These are phyloP conservation scores for Drosophila bocki DNA, from an alignment of 1,140 invertebrate genomes.

Conservation along the genomic window DNA sequence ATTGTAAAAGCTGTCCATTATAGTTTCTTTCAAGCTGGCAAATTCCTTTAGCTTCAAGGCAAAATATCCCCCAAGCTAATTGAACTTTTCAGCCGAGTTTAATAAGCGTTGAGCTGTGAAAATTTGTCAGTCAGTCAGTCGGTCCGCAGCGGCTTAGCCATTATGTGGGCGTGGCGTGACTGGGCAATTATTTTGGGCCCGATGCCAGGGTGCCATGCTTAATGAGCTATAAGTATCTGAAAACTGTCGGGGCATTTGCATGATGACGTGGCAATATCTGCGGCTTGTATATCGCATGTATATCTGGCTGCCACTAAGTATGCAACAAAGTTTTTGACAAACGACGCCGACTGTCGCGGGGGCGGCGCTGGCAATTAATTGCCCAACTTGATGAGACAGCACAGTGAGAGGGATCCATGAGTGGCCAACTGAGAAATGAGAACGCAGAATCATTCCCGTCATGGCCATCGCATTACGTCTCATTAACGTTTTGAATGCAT, in stretches of 20 bases:
- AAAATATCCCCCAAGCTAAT: slow-evolving; percentile 33
- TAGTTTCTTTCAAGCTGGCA: background rate
- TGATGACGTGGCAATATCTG: slow-evolving; percentile 42
- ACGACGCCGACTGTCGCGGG: slow-evolving; percentile 56
- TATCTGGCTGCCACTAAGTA: slow-evolving; percentile 61
- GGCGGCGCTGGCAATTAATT: slow-evolving; percentile 71
- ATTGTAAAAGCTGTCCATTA: background rate
- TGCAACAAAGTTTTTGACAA: slow-evolving; percentile 81
- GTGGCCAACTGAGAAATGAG: slow-evolving; percentile 17
- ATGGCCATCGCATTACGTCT: slow-evolving; percentile 79
- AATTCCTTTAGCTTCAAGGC: background rate
- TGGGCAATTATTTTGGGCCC: slow-evolving; percentile 32
- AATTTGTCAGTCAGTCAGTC: slow-evolving; percentile 65
- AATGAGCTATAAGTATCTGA: slow-evolving; percentile 81
- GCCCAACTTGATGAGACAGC: slow-evolving; percentile 42
- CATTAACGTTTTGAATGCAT: slow-evolving; percentile 70
- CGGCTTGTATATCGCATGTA: slow-evolving; percentile 32
- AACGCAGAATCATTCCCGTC: slow-evolving; percentile 48
- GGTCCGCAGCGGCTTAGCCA: slow-evolving; percentile 13
- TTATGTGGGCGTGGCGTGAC: slow-evolving; percentile 72
- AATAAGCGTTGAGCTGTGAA: slow-evolving; percentile 62
- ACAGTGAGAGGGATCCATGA: slow-evolving; percentile 23
- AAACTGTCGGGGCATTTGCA: slow-evolving; percentile 55
- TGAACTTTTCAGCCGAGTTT: slow-evolving; percentile 51
- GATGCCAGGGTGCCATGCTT: slow-evolving; percentile 46